Percentiles rank a stretch among this genome's conserved stretches.
Conservation (phyloP, 2,888 invertebrate genomes). For the Hirtodrosophila trivittata region DNA sequence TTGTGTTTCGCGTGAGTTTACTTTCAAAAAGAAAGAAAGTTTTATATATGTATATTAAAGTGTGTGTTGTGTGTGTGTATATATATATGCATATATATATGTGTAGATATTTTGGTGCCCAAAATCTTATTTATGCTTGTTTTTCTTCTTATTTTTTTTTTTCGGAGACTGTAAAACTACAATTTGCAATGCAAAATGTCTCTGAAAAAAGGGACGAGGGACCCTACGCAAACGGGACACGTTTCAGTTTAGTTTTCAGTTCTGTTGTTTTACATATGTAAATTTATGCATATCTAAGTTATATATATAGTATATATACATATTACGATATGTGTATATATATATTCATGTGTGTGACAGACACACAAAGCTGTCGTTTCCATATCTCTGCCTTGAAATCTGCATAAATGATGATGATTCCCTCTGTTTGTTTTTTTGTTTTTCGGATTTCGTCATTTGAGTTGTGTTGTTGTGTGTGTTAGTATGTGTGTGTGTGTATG, state of each 20-base stretch:
- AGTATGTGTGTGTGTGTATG: slow-evolving; percentile 14
- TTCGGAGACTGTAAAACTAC: slow-evolving; percentile 50
- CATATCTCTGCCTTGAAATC: slow-evolving; percentile 70
- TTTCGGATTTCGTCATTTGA: slow-evolving; percentile 64
- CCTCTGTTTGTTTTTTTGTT: slow-evolving; percentile 18
- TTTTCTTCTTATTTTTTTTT: slow-evolving; percentile 20
- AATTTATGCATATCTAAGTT: slow-evolving; percentile 71
- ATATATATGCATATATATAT: slow-evolving; percentile 11
- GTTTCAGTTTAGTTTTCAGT: slow-evolving; percentile 35
- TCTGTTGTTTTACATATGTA: slow-evolving; percentile 51
- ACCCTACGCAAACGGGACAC: slow-evolving; percentile 7
- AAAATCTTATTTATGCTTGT: slow-evolving; percentile 8
- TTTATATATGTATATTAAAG: slow-evolving; percentile 37
- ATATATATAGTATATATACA: slow-evolving; percentile 19
- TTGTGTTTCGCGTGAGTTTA: slow-evolving; percentile 43
- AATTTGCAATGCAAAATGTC: slow-evolving; percentile 75
- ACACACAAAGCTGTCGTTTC: slow-evolving; percentile 58
- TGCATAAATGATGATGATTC: slow-evolving; percentile 78
- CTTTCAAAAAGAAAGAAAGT: slow-evolving; percentile 74
- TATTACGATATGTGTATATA: slow-evolving; percentile 12
- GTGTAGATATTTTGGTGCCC: slow-evolving; percentile 14
- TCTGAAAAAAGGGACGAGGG: slow-evolving; percentile 36
- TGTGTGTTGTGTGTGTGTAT: slow-evolving; percentile 8
- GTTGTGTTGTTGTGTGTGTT: slow-evolving; percentile 25
- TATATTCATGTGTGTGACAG: slow-evolving; percentile 20